Conservation (phyloP, 2,888 invertebrate species). For the Leptopterna dolabrata region DNA sequence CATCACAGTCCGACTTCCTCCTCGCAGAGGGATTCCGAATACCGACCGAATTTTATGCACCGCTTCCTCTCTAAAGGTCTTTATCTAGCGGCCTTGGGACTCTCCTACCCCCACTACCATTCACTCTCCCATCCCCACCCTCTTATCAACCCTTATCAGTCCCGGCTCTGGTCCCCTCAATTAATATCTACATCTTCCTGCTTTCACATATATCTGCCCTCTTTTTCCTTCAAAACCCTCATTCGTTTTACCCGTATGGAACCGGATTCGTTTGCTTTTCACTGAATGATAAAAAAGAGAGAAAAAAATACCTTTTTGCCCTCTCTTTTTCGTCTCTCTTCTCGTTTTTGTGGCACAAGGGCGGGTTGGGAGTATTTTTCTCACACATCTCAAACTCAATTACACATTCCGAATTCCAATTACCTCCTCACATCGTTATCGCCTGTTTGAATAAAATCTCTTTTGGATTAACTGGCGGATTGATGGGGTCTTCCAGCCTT, state of each 20-base stretch:
- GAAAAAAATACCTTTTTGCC: no score
- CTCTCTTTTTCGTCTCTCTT: neutral
- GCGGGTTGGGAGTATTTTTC: neutral
- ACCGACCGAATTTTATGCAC: neutral
- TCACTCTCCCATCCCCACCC: neutral
- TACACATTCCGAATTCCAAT: neutral
- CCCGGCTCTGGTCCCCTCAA: neutral
- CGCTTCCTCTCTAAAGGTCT: neutral
- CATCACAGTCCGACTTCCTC: neutral
- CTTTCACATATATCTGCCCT: neutral
- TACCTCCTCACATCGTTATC: neutral
- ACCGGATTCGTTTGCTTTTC: neutral
- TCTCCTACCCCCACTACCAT: neutral
- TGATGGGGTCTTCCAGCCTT: neutral
- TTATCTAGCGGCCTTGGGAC: neutral
- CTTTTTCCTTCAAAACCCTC: neutral
- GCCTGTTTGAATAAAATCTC: neutral
- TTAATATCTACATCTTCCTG: neutral
- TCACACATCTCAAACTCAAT: neutral
- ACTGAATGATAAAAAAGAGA: neutral
- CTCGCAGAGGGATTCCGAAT: neutral
- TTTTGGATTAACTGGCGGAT: neutral
- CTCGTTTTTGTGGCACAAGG: neutral
- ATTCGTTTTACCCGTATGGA: neutral
- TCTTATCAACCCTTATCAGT: neutral